A percentile compares a stretch with the other conserved stretches of the same genome.
These are phyloP conservation scores for Macquaria australasica DNA, from an alignment of 2,113 vertebrate genomes.

Conservation along the genomic window DNA sequence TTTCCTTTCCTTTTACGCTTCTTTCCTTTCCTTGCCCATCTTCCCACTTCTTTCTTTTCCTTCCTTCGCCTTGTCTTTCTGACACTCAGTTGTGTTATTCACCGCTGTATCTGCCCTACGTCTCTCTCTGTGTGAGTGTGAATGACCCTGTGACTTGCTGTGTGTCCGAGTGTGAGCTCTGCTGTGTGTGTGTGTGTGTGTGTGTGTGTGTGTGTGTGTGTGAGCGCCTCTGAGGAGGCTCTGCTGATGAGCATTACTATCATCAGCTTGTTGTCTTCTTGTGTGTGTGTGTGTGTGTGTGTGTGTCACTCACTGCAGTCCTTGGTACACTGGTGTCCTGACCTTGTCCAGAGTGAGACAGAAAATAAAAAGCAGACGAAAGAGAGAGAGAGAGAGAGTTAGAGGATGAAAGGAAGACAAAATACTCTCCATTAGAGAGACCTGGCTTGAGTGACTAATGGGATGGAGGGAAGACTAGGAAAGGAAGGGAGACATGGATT, in stretches of 20 bases:
- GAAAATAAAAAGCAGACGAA: constrained; percentile 22
- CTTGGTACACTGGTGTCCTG: constrained; percentile 36
- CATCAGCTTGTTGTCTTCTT: constrained; percentile 9
- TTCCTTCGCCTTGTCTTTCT: background rate
- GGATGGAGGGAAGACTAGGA: background rate
- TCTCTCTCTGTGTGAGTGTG: constrained; percentile 55
- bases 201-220: constrained; percentile 37
- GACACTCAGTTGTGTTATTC: constrained; percentile 20
- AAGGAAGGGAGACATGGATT: background rate
- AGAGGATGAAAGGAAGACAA: constrained; percentile 1
- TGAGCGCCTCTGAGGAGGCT: constrained; percentile 12
- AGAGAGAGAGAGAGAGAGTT: background rate
- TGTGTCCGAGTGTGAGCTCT: constrained; percentile 7
- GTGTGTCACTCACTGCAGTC: background rate
- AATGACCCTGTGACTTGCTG: constrained; percentile 48
- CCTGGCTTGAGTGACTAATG: background rate
- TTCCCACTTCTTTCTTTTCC: background rate
- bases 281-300: background rate
- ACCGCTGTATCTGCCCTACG: background rate
- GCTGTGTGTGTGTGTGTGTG: constrained; percentile 14
- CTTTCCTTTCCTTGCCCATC: background rate
- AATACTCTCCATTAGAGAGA: background rate
- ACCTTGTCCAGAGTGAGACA: constrained; percentile 29
- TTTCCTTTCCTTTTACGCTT: background rate
- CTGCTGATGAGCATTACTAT: constrained; percentile 58